These are phyloP conservation scores for Ciconia boyciana DNA, from an alignment of 2,113 vertebrate species.

Conservation along the genomic window DNA sequence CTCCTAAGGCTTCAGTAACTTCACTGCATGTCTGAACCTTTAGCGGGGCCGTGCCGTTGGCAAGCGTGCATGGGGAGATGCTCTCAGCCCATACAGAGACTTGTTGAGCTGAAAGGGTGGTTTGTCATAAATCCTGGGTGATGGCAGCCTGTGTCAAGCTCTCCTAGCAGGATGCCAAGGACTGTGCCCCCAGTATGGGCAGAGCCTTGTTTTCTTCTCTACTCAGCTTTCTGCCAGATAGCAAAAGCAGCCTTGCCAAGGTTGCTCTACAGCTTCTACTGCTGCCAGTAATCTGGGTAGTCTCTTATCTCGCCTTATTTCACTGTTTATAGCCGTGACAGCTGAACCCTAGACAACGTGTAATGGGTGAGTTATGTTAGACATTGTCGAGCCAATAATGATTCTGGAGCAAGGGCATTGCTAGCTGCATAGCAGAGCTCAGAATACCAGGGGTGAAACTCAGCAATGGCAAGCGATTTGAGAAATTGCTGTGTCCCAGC, in stretches of 20 bases:
- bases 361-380: constrained; percentile 55
- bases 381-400: background rate
- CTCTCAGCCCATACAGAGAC: background rate
- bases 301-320: constrained; percentile 39
- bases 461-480: background rate
- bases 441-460: background rate
- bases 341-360: constrained; percentile 14
- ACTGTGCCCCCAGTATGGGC: background rate
- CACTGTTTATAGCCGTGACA: constrained; percentile 21
- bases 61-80: background rate
- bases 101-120: background rate
- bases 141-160: background rate
- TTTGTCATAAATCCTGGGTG: background rate
- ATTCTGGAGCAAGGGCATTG: background rate
- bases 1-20: background rate
- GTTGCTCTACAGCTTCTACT: constrained; percentile 20
- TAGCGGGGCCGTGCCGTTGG: background rate
- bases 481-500: background rate
- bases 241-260: constrained; percentile 42
- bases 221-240: constrained; percentile 18
- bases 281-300: constrained; percentile 34
- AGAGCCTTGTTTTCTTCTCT: constrained; percentile 21
- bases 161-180: background rate
- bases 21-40: background rate
- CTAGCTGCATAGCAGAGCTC: background rate